Evolutionary conservation across 2,797 vertebrate species (phyloP), one percentile per base, ranked within the genome.

Genomic region (Australoheros facetus): DNA sequence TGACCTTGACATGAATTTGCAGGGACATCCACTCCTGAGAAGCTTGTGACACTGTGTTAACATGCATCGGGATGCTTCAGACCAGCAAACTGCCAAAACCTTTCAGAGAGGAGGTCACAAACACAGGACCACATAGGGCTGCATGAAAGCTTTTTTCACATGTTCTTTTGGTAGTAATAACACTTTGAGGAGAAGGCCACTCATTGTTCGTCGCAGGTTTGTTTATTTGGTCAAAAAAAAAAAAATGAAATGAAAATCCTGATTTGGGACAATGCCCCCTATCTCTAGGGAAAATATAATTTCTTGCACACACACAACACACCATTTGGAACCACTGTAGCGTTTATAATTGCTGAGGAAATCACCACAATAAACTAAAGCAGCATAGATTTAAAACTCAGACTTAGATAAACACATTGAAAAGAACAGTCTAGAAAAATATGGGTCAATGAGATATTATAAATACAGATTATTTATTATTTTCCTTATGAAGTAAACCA

Each of bases 401-500:
- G 64, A 32, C 8, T 69, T 75, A 69, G 28, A 75, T 51, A 37
- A 34, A 54, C 26, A 19, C 58, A 75, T 56, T 59, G 4, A 51
- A 73, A 56, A 72, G 3, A 2, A 54, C 19, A 69, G 23, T 19
- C 16, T 69, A 16, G 23, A 26, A 62, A 73, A 57, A 57, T 34
- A 4, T 10, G 23, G 70, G 10, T 57, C 42, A 74, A 14, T 23
- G 56, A 48, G 17, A 39, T 51, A 7, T 59, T 12, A 37, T 26
- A 30, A 28, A 74, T 71, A 19, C 12, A 64, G 55, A 82, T 55
- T 64, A 71, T 58, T 77, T 77, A 70, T 21, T 71, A 30, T 39
- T 60, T 72, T 4, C 5, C 5, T 23, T 48, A 56, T 73, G 6
- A 71, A 14, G n/a, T 39, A 69, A 80, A 60, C 75, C 71, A 53